Conservation (phyloP, 1,140 invertebrate species). For the Pseudomyrmex concolor region DNA sequence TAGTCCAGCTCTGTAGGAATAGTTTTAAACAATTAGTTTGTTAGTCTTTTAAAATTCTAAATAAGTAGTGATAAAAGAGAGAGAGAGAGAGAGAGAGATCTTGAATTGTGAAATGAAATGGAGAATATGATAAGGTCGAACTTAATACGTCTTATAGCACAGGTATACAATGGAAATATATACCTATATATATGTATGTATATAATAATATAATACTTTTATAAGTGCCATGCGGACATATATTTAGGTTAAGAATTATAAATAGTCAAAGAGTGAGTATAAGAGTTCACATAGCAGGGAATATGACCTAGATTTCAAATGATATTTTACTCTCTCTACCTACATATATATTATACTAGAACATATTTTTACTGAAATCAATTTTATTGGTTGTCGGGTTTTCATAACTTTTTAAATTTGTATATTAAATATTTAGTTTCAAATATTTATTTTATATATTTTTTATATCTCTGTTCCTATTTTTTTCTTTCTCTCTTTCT, state of each 20-base stretch:
- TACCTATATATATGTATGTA: not conserved
- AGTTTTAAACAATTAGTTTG: not conserved
- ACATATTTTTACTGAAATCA: slow-evolving; percentile 10
- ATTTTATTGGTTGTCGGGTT: not conserved
- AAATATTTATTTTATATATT: not conserved
- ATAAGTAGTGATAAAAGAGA: too few relatives aligned
- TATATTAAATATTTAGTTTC: not conserved
- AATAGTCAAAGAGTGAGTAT: not conserved
- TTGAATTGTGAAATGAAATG: slow-evolving; percentile 27
- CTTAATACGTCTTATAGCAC: slow-evolving; percentile 15
- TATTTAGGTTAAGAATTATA: slow-evolving; percentile 32
- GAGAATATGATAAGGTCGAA: slow-evolving; percentile 36
- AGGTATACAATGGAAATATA: not conserved
- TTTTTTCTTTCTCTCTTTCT: too few relatives aligned
- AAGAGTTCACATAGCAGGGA: slow-evolving; percentile 14
- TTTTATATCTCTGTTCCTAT: too few relatives aligned
- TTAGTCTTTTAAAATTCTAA: too few relatives aligned
- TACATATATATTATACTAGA: not conserved
- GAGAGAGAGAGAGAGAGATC: too few relatives aligned
- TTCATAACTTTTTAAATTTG: not conserved
- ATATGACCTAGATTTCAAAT: slow-evolving; percentile 27
- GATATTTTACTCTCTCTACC: not conserved
- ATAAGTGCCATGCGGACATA: not conserved
- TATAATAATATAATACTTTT: slow-evolving; percentile 8
- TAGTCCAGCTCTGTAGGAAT: not conserved